A percentile compares a stretch with the other conserved stretches of the same genome.
These are phyloP conservation scores for Brenthis hecate DNA, from an alignment of 2,888 invertebrate genomes.

Conservation along the genomic window DNA sequence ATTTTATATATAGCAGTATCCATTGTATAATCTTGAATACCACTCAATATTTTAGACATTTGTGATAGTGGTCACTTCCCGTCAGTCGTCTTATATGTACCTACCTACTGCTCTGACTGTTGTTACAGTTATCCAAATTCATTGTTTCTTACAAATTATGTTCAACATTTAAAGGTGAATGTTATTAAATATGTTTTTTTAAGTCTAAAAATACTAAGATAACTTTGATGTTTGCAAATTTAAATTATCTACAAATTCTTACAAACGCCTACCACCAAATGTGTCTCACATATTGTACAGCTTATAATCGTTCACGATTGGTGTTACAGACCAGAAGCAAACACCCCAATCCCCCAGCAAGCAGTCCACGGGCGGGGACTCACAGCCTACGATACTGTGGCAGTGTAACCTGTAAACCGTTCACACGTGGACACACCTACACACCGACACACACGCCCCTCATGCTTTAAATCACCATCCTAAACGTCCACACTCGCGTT, in stretches of 20 bases:
- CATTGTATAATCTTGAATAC: conserved; percentile 16
- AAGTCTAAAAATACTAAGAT: no score
- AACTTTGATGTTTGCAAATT: no score
- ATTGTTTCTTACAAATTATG: no score
- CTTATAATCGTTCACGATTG: conserved; percentile 2
- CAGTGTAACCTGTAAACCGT: conserved; percentile 95
- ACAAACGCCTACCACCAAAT: no score
- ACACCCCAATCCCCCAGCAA: conserved; percentile 89
- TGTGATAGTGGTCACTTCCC: conserved; percentile 10
- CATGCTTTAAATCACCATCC: conserved; percentile 23
- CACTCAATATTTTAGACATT: conserved; percentile 3
- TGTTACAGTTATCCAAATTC: no score
- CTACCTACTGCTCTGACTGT: neutral
- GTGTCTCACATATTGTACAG: neutral
- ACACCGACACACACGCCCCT: conserved; percentile 6
- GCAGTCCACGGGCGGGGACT: conserved; percentile 89
- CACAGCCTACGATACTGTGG: conserved; percentile 99
- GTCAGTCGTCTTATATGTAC: neutral
- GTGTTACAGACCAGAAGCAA: conserved; percentile 92
- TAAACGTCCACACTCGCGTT: conserved; percentile 39
- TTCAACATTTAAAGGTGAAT: no score
- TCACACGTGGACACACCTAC: conserved; percentile 42
- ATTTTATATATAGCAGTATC: conserved; percentile 29
- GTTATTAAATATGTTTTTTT: no score
- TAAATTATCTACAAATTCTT: no score